Conservation (phyloP, 2,797 vertebrate genomes). For the Columba guinea region DNA sequence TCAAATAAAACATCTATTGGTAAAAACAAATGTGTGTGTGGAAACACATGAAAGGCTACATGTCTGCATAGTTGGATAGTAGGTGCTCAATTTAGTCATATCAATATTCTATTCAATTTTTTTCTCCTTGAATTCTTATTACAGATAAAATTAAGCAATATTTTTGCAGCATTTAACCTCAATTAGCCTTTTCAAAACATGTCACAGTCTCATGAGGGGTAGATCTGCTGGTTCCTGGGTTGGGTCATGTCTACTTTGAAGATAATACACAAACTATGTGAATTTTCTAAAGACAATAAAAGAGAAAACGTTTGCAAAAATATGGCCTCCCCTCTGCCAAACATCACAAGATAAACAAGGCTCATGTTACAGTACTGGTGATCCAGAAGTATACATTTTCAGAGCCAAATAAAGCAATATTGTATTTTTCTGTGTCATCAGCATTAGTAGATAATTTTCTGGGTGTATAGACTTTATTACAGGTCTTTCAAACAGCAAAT, state of each 20-base stretch:
- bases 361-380: background rate
- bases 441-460: background rate
- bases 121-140: background rate
- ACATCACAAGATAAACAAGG: background rate
- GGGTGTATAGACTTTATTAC: background rate
- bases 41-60: background rate
- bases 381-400: background rate
- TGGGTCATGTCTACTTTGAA: background rate
- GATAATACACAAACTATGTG: background rate
- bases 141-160: background rate
- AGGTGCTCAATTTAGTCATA: background rate
- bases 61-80: background rate
- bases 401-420: background rate
- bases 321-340: background rate
- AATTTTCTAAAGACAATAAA: background rate
- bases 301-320: background rate
- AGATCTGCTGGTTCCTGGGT: background rate
- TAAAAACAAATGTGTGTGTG: background rate
- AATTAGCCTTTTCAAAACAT: background rate
- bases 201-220: background rate
- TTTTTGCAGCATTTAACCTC: background rate
- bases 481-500: background rate
- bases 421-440: background rate
- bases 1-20: background rate
- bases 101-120: background rate